Percentiles rank a stretch among this genome's conserved stretches.
Evolutionary conservation across 2,113 vertebrate genomes (phyloP).

Genomic region (Propithecus coquereli): DNA sequence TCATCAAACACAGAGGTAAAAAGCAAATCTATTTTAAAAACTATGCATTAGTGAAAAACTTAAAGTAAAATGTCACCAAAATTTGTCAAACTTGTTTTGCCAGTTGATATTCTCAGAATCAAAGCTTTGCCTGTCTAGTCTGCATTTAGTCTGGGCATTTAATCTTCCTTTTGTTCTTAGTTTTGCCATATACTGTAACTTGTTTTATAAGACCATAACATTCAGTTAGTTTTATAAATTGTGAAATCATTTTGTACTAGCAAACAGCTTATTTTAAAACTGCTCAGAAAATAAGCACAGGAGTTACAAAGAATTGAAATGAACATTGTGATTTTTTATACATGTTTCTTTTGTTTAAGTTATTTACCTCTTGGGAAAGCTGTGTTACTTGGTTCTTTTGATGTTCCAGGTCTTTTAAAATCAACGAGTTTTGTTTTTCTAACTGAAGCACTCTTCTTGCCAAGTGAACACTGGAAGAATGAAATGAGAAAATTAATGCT

Average conservation of each 20-base stretch:
- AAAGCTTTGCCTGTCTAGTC: constrained; percentile 67
- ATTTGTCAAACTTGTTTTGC: constrained; percentile 72
- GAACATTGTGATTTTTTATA: constrained; percentile 45
- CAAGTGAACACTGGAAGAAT: constrained; percentile 92
- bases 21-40: constrained; percentile 62
- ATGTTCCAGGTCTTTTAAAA: constrained; percentile 92
- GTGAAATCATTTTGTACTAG: constrained; percentile 58
- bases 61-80: constrained; percentile 57
- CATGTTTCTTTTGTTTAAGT: constrained; percentile 59
- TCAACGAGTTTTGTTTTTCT: constrained; percentile 93
- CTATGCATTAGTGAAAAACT: constrained; percentile 46
- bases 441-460: constrained; percentile 95
- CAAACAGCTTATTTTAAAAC: constrained; percentile 67
- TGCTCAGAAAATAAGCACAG: constrained; percentile 68
- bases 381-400: constrained; percentile 86
- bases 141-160: constrained; percentile 72
- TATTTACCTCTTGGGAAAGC: constrained; percentile 92
- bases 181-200: constrained; percentile 71
- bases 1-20: not conserved
- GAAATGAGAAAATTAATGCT: constrained; percentile 69
- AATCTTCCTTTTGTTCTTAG: constrained; percentile 75
- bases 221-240: constrained; percentile 66
- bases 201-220: constrained; percentile 70
- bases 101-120: constrained; percentile 70
- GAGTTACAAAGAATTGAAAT: constrained; percentile 64